These are phyloP conservation scores for Pheosia gnoma DNA, from an alignment of 2,888 invertebrate genomes.

Conservation along the genomic window DNA sequence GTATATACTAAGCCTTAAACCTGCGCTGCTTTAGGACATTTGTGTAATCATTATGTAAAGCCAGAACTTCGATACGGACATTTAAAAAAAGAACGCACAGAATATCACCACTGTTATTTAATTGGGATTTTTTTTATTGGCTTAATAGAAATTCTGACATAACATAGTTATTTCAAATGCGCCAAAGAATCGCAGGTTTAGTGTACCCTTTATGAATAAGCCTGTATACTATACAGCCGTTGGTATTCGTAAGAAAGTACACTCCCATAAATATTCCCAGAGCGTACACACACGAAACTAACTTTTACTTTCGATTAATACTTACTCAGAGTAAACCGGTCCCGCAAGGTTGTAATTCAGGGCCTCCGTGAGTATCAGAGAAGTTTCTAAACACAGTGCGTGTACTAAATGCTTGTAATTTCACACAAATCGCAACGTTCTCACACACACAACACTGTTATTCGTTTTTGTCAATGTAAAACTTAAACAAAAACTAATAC, in stretches of 20 bases:
- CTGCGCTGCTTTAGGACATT: too few species aligned
- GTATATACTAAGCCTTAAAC: too few species aligned
- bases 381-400: conserved; percentile 42
- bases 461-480: conserved; percentile 29
- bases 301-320: conserved; percentile 60
- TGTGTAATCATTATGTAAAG: too few species aligned
- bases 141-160: too few species aligned
- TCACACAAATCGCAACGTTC: conserved; percentile 37
- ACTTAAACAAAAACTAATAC: conserved; percentile 13
- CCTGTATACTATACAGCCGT: background rate
- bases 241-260: background rate
- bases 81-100: too few species aligned
- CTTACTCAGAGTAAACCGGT: conserved; percentile 57
- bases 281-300: conserved; percentile 17
- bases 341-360: conserved; percentile 38
- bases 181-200: too few species aligned
- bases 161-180: too few species aligned
- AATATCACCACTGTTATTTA: too few species aligned
- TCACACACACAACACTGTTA: conserved; percentile 39
- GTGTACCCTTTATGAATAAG: too few species aligned
- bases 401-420: conserved; percentile 39
- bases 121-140: too few species aligned
- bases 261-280: conserved; percentile 18
- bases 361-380: background rate
- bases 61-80: too few species aligned